Conservation (phyloP, 2,113 vertebrate genomes). For the Balaenoptera acutorostrata region DNA sequence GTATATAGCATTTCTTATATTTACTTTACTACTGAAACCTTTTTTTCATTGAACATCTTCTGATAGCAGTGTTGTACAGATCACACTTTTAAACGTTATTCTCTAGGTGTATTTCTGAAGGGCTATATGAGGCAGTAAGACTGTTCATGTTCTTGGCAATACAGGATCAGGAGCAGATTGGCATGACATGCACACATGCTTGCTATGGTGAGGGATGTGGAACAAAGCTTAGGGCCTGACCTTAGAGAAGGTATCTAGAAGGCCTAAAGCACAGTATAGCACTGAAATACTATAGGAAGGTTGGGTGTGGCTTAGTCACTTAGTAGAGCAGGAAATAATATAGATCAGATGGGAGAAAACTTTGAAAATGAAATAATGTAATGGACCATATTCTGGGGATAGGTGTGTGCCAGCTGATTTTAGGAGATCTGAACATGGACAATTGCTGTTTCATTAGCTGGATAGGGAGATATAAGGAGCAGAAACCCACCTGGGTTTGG, state of each 20-base stretch:
- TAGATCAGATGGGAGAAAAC: background rate
- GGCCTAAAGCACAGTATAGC: background rate
- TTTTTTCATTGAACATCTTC: background rate
- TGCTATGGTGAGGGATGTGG: background rate
- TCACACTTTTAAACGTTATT: background rate
- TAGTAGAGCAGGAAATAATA: background rate
- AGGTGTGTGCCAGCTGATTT: background rate
- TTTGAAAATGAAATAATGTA: background rate
- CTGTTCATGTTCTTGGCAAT: background rate
- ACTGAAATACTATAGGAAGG: background rate
- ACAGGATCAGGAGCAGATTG: background rate
- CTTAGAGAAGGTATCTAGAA: background rate
- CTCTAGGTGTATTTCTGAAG: background rate
- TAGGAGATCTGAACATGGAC: background rate
- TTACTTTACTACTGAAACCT: background rate
- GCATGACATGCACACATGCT: background rate
- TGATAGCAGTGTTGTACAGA: background rate
- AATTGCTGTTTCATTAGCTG: background rate
- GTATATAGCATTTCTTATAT: background rate
- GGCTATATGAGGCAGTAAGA: background rate
- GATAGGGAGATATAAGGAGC: background rate
- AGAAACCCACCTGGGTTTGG: background rate
- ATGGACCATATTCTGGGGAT: background rate
- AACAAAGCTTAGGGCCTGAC: background rate
- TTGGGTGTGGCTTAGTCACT: background rate